Evolutionary conservation across 1,140 invertebrate genomes (phyloP), one percentile per base, ranked within the genome.

Genomic region (Neodiprion fabricii): DNA sequence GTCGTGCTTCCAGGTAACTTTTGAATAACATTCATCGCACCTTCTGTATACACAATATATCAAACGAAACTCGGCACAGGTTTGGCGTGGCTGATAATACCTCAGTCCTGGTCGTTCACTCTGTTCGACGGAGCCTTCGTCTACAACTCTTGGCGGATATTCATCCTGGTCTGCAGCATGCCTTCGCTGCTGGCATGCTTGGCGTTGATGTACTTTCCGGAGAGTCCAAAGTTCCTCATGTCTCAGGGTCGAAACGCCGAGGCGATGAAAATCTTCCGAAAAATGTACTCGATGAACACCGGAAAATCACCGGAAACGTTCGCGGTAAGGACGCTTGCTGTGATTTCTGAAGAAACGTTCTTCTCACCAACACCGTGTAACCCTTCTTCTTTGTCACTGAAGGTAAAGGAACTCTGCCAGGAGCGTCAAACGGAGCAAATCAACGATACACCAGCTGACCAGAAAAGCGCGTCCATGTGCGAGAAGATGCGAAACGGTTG

Each of bases 171-270:
- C 0, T 90, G 91, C 71, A 91, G 91, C 0, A 49, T 95, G 49
- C 93, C 95, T 7, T 91, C 91, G 28, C 78, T 96, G 0, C 76
- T 93, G 8, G 91, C 92, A 9, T 91, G 90, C 1, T 67, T 92
- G 10, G 84, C 90, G 0, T 90, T 95, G 70, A 87, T 91, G 67
- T 93, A 93, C 78, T 89, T 95, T 5, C 93, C 94, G 0, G 95
- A 96, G 83, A 96, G 94, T 81, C 95, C 95, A 9, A 96, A 96
- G 84, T 96, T 94, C 83, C 85, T 95, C 0, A 94, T 96, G 91
- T 92, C 92, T 0, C 88, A 91, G 79, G 93, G 93, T 72, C 89
- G 91, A 67, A 93, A 93, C 75, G 88, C 91, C 0, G 92, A 94
- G 78, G 93, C 94, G 0, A 79, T 94, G 69, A 73, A 87, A 48